phyloP scores from a whole-genome alignment of 1,140 invertebrate genomes.

The Mya arenaria region DNA sequence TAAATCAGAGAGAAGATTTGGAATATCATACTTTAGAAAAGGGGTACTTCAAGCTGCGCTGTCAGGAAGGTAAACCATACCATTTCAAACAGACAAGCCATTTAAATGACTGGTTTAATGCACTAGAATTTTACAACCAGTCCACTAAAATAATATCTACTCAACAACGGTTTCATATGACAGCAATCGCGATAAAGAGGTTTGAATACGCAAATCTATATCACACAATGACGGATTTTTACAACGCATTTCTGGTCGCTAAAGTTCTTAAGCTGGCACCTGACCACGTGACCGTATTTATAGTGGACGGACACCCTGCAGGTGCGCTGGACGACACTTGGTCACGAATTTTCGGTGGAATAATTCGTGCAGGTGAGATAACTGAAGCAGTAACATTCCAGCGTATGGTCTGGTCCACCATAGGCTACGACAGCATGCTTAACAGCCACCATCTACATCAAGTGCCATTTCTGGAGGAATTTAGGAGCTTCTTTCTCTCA shows the following conservation, averaged over 20 bases:
- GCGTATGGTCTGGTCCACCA: conserved; percentile 69
- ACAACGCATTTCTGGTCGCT: conserved; percentile 74
- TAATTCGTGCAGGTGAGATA: conserved; percentile 55
- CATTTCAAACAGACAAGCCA: conserved; percentile 56
- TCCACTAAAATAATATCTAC: background rate
- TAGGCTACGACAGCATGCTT: conserved; percentile 73
- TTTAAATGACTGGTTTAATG: conserved; percentile 60
- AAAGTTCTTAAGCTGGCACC: conserved; percentile 66
- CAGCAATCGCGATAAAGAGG: conserved; percentile 66
- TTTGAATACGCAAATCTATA: conserved; percentile 79
- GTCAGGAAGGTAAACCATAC: conserved; percentile 21
- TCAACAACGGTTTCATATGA: background rate
- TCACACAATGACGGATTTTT: conserved; percentile 78
- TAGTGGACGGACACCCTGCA: conserved; percentile 74
- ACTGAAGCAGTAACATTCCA: conserved; percentile 50
- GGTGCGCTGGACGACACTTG: conserved; percentile 72
- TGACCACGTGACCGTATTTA: conserved; percentile 68
- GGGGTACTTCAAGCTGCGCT: conserved; percentile 69
- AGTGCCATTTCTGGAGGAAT: conserved; percentile 73
- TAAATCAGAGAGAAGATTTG: conserved; percentile 70
- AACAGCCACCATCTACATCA: conserved; percentile 45
- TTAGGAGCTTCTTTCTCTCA: conserved; percentile 72
- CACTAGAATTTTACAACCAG: conserved; percentile 11
- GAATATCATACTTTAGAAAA: conserved; percentile 67
- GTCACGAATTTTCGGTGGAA: conserved; percentile 68